A percentile compares a stretch with the other conserved stretches of the same genome.
Conservation (phyloP, 30 jellyfish, hydroid and myxozoan genomes). For the Sanderia malayensis region DNA sequence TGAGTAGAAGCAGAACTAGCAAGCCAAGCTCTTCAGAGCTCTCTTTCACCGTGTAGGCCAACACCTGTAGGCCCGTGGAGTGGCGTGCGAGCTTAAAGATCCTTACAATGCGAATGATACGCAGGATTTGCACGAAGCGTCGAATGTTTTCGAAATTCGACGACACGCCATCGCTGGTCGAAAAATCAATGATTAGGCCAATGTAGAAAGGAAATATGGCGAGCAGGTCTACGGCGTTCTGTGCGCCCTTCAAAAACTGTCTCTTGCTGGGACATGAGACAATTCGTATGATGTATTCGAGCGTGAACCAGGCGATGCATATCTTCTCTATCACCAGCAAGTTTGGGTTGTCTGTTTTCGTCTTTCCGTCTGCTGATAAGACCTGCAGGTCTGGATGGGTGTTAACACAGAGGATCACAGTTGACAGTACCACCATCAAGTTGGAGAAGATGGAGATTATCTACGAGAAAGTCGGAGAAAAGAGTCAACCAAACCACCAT, state of each 20-base stretch:
- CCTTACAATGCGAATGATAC: constrained; percentile 73
- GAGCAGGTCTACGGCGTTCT: constrained; percentile 71
- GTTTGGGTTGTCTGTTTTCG: constrained; percentile 66
- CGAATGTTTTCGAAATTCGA: constrained; percentile 52
- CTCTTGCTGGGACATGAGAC: constrained; percentile 67
- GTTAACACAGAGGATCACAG: constrained; percentile 73
- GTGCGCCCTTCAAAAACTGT: constrained; percentile 49
- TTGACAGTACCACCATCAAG: constrained; percentile 60
- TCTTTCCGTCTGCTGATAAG: constrained; percentile 51
- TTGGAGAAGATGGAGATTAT: constrained; percentile 69
- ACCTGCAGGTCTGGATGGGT: constrained; percentile 75
- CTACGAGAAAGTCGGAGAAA: constrained; percentile 23
- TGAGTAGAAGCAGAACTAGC: constrained; percentile 58
- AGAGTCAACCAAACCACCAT: background rate
- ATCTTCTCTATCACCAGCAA: constrained; percentile 46
- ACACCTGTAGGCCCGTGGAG: constrained; percentile 87
- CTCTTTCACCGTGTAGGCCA: constrained; percentile 74
- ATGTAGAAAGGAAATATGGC: constrained; percentile 70
- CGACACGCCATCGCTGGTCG: constrained; percentile 31
- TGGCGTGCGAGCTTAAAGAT: constrained; percentile 85
- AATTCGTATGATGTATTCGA: constrained; percentile 73
- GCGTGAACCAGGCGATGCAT: constrained; percentile 87
- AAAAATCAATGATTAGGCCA: constrained; percentile 43
- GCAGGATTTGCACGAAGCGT: constrained; percentile 69
- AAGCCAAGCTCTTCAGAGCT: constrained; percentile 81